phyloP scores from a whole-genome alignment of 1,140 invertebrate genomes.

The Lepidotrigona ventralis region DNA sequence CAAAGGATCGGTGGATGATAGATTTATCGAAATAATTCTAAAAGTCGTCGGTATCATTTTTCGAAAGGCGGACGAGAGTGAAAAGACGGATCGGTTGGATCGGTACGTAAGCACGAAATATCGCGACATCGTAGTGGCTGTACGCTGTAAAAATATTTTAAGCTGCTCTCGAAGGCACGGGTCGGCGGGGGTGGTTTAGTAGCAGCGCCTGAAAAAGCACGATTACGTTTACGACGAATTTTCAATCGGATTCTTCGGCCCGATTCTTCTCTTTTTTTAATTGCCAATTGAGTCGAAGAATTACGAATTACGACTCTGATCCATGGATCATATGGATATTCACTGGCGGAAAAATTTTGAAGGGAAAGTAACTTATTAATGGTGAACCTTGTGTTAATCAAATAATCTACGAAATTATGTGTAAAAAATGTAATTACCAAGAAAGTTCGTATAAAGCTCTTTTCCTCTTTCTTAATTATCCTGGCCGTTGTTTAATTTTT shows the following conservation, averaged over 20 bases:
- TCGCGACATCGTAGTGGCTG: conserved; percentile 36
- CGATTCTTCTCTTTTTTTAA: no score
- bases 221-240: conserved; percentile 68
- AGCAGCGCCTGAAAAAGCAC: conserved; percentile 64
- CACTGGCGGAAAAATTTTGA: no score
- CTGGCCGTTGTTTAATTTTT: not conserved
- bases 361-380: no score
- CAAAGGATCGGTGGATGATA: no score
- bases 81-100: conserved; percentile 11
- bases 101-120: conserved; percentile 54
- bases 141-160: conserved; percentile 64
- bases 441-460: no score
- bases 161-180: conserved; percentile 53
- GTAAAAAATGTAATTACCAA: not conserved
- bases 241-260: no score
- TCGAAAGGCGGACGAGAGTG: not conserved
- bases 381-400: not conserved
- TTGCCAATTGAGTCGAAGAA: no score
- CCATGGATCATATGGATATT: not conserved
- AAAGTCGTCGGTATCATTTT: not conserved
- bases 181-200: conserved; percentile 50
- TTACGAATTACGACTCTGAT: no score
- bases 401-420: not conserved
- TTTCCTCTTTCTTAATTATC: no score
- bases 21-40: not conserved